Evolutionary conservation across 2,888 invertebrate species (phyloP).

Genomic region (Loripinus fragilis): DNA sequence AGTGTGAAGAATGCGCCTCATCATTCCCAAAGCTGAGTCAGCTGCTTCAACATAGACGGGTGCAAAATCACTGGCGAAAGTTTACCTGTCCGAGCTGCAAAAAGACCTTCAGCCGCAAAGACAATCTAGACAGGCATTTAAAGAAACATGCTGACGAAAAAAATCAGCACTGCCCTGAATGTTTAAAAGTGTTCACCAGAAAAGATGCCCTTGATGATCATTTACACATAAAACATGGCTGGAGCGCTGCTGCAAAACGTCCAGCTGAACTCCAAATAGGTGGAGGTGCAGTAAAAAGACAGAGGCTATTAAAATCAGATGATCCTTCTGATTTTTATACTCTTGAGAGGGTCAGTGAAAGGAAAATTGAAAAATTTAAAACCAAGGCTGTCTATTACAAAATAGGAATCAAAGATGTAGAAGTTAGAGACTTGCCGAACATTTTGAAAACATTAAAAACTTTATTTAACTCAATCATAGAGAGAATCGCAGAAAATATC

Average conservation of each 20-base stretch:
- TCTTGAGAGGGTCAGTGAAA: conserved; percentile 17
- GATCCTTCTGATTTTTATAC: not conserved
- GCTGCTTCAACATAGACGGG: conserved; percentile 21
- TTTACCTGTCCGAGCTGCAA: conserved; percentile 27
- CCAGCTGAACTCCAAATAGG: not conserved
- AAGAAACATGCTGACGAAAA: conserved; percentile 24
- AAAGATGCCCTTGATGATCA: not conserved
- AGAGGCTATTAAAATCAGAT: not conserved
- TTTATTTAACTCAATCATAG: no score
- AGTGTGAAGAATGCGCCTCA: conserved; percentile 29
- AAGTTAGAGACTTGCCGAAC: not conserved
- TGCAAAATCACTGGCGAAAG: conserved; percentile 23
- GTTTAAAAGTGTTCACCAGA: not conserved
- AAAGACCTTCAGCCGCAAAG: conserved; percentile 24
- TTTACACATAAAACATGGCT: no score
- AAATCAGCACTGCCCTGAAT: conserved; percentile 10
- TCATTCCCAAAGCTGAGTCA: conserved; percentile 22
- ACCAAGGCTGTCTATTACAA: conserved; percentile 20
- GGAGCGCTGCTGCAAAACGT: not conserved
- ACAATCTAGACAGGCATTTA: conserved; percentile 31
- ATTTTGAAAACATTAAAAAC: no score
- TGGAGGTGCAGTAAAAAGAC: not conserved
- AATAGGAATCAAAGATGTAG: conserved; percentile 9
- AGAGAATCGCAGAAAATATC: not conserved
- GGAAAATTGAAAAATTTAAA: conserved; percentile 27